phyloP scores from a whole-genome alignment of 2,888 invertebrate genomes.

The Chloroclysta siterata region DNA sequence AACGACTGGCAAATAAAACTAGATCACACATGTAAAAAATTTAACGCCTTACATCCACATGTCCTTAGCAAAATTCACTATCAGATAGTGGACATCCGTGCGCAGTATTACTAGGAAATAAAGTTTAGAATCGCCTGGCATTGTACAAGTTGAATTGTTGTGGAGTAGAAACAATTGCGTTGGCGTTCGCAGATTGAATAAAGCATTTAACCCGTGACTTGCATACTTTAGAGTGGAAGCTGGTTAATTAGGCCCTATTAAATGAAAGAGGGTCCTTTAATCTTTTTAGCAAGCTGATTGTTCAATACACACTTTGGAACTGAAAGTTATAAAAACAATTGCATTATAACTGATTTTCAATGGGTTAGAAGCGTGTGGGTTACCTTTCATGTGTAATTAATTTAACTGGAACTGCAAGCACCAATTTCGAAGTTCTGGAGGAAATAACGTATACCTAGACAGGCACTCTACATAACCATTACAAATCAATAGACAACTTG shows the following conservation, averaged over 20 bases:
- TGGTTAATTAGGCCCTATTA: conserved; percentile 21
- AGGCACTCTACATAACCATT: too few relatives aligned
- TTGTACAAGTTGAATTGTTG: conserved; percentile 41
- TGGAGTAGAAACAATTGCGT: conserved; percentile 70
- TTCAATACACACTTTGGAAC: conserved; percentile 8
- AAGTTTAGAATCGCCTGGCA: conserved; percentile 47
- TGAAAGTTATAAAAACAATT: neutral
- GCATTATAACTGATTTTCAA: neutral
- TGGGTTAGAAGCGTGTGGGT: neutral
- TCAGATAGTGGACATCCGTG: conserved; percentile 36
- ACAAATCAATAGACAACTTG: neutral
- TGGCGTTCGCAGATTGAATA: conserved; percentile 76
- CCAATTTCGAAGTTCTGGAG: too few relatives aligned
- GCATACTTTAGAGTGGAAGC: conserved; percentile 33
- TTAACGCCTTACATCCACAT: conserved; percentile 38
- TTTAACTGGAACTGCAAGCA: too few relatives aligned
- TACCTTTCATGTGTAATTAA: neutral
- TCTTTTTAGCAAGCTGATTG: conserved; percentile 4
- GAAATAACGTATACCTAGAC: too few relatives aligned
- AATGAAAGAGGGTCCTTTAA: conserved; percentile 9
- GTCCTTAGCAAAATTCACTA: conserved; percentile 45
- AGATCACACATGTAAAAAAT: conserved; percentile 38
- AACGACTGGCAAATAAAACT: conserved; percentile 32
- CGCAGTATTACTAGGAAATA: conserved; percentile 49
- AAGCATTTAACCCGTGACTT: conserved; percentile 72